A percentile compares a stretch with the other conserved stretches of the same genome.
phyloP scores from a whole-genome alignment of 1,140 invertebrate genomes.

The Saccostrea echinata region DNA sequence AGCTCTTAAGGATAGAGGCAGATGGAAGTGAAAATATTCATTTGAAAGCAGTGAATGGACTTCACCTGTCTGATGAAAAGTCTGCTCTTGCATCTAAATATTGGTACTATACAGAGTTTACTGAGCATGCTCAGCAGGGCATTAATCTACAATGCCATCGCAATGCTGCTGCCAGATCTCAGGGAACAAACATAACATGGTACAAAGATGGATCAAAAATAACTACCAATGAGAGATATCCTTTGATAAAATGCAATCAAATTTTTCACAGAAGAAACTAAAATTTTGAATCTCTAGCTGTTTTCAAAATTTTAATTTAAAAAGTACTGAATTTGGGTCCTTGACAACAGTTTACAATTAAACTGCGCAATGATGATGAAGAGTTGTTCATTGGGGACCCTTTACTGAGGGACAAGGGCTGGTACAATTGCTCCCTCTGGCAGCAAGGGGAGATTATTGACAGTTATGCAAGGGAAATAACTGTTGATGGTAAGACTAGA shows the following conservation, averaged over 20 bases:
- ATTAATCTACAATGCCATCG: background rate
- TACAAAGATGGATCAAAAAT: background rate
- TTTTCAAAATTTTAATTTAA: background rate
- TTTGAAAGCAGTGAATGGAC: background rate
- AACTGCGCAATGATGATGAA: background rate
- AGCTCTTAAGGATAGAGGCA: background rate
- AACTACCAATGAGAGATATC: background rate
- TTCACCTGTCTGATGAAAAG: background rate
- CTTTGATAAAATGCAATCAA: background rate
- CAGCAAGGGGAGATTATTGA: background rate
- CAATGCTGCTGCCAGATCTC: background rate
- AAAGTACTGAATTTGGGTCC: background rate
- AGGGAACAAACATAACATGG: background rate
- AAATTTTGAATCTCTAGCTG: background rate
- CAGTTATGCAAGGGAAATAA: background rate
- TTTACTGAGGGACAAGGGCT: background rate
- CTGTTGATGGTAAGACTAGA: constrained; percentile 13
- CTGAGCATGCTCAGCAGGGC: background rate
- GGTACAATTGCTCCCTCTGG: constrained; percentile 35
- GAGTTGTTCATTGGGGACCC: background rate
- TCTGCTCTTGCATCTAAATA: background rate
- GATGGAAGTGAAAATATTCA: background rate
- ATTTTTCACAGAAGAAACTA: background rate
- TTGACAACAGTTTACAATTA: background rate
- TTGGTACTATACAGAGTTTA: background rate